These are phyloP conservation scores for Setophaga petechia DNA, from an alignment of 2,113 vertebrate species.

Conservation along the genomic window DNA sequence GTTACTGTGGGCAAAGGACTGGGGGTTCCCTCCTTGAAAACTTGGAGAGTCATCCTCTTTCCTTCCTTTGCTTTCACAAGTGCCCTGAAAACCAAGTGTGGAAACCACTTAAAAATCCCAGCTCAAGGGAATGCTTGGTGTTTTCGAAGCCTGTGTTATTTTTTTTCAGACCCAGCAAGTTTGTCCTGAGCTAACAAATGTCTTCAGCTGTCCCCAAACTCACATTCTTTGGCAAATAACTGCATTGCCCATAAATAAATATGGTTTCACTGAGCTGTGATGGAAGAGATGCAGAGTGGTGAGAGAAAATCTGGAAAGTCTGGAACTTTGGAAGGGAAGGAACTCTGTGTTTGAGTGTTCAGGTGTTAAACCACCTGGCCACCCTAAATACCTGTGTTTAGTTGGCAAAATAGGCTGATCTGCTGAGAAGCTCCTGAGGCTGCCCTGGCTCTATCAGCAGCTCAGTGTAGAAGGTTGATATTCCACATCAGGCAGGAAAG, in stretches of 20 bases:
- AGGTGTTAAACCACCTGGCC: not conserved
- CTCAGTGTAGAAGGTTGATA: not conserved
- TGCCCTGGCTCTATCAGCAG: not conserved
- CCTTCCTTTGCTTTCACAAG: not conserved
- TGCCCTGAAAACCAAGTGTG: not conserved
- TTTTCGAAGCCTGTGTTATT: not conserved
- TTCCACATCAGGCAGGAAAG: not conserved
- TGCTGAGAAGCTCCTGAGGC: not conserved
- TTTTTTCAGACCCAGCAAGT: not conserved
- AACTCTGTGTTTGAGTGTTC: not conserved
- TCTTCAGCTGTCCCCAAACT: not conserved
- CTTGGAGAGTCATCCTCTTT: rapidly evolving
- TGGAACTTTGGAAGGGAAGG: not conserved
- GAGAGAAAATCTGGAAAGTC: not conserved
- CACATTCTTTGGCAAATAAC: not conserved
- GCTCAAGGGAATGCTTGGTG: not conserved
- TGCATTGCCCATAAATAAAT: not conserved
- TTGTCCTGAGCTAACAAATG: not conserved
- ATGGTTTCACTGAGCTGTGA: not conserved
- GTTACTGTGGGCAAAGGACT: not conserved
- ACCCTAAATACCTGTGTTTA: not conserved
- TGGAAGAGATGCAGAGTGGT: not conserved
- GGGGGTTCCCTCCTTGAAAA: not conserved
- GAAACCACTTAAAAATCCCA: not conserved
- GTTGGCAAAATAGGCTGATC: not conserved